Evolutionary conservation across 2,888 invertebrate species (phyloP), one percentile per base, ranked within the genome.

Genomic region (Cordilura impudica): DNA sequence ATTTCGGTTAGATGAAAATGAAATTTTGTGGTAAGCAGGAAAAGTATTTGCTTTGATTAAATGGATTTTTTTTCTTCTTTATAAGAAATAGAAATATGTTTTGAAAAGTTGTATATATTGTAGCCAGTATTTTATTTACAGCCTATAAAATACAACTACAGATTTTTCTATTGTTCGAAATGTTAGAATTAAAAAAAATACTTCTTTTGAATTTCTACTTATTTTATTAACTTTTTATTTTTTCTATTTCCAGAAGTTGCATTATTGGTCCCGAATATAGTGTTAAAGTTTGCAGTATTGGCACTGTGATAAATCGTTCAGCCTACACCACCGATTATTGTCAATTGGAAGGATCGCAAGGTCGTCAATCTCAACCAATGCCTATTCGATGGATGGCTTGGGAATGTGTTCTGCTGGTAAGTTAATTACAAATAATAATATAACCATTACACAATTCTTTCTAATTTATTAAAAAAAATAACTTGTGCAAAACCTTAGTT

Each of bases 311-410:
- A 88, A 94, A 94, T 85, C 91, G 94, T 83, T 92, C 91, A 84
- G 91, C 93, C 79, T 95, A 95, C 89, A 91, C 92, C 58, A 91
- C 93, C 70, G 96, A 97, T 90, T 97, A 96, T 89, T 96, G 94
- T 90, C 92, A 93, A 86, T 91, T 95, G 83, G 94, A 94, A 85
- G 94, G 93, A 73, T 91, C 93, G 75, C 91, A 93, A 81, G 92
- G 93, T 73, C 87, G 90, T 79, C 89, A 90, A 83, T 87, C 89
- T 43, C 90, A 90, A 82, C 91, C 93, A 23, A 90, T 96, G 84
- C 96, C 96, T 18, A 93, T 97, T 83, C 91, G 96, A 84, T 96
- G 96, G 96, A 95, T 96, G 95, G 94, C 95, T 19, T 96, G 95
- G 95, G 96, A 96, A 88, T 94, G 94, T 87, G 93, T 96, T 82